Percentiles rank a stretch among this genome's conserved stretches.
phyloP scores from a whole-genome alignment of 2,113 vertebrate genomes.

The Syngnathus typhle region DNA sequence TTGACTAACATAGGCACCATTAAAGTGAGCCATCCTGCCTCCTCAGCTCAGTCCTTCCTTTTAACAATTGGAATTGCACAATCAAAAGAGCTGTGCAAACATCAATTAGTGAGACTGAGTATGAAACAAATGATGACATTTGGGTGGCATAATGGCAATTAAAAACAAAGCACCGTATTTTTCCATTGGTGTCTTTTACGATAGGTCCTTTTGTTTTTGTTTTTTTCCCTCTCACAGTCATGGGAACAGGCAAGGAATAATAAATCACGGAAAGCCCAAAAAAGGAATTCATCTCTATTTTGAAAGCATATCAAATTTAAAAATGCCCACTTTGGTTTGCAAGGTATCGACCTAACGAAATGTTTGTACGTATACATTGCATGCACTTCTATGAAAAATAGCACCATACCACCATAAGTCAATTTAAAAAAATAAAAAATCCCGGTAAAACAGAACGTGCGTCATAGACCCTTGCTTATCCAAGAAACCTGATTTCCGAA shows the following conservation, averaged over 20 bases:
- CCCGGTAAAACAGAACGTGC: neutral
- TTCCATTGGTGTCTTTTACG: neutral
- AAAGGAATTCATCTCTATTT: no score
- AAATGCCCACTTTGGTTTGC: neutral
- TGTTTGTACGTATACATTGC: neutral
- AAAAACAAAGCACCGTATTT: neutral
- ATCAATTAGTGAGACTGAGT: neutral
- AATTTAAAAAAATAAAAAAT: neutral
- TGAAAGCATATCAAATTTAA: no score
- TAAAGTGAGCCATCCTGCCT: conserved; percentile 32
- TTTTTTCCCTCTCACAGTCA: no score
- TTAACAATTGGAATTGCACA: conserved; percentile 5
- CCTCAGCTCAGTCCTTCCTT: conserved; percentile 18
- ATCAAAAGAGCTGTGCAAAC: conserved; percentile 1
- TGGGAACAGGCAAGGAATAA: no score
- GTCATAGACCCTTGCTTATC: conserved; percentile 27
- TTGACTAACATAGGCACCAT: conserved; percentile 46
- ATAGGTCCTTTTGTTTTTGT: no score
- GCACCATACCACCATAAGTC: neutral
- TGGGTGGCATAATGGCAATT: neutral
- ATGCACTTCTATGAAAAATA: neutral
- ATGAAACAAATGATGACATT: neutral
- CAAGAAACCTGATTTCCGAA: conserved; percentile 50
- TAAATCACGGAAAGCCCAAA: no score
- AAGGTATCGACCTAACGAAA: neutral